These are phyloP conservation scores for Poeciliopsis turneri DNA, from an alignment of 2,797 vertebrate genomes.

Conservation along the genomic window DNA sequence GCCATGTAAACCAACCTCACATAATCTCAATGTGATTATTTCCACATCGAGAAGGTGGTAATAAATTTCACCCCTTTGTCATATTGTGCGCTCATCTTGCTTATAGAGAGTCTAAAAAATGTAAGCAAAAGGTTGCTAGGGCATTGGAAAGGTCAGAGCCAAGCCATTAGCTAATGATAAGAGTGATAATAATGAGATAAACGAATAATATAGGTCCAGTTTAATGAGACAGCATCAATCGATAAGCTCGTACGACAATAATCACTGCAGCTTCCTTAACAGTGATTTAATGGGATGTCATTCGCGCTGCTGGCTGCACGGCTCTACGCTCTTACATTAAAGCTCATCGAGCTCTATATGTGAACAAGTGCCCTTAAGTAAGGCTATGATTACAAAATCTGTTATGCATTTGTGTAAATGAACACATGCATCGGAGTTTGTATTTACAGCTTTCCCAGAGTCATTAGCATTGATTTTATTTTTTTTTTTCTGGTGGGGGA, in stretches of 20 bases:
- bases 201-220: conserved; percentile 64
- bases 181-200: conserved; percentile 64
- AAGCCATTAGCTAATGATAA: conserved; percentile 35
- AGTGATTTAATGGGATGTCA: conserved; percentile 67
- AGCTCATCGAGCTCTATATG: conserved; percentile 25
- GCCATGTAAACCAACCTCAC: background rate
- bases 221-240: conserved; percentile 73
- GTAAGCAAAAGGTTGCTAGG: conserved; percentile 25
- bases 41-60: conserved; percentile 4
- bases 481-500: background rate
- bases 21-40: no score
- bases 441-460: conserved; percentile 48
- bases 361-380: conserved; percentile 4
- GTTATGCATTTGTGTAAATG: conserved; percentile 29
- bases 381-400: conserved; percentile 50
- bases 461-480: conserved; percentile 70
- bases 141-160: conserved; percentile 53
- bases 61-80: conserved; percentile 11
- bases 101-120: background rate
- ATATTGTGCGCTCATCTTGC: background rate
- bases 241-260: conserved; percentile 62
- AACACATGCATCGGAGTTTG: conserved; percentile 29
- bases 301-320: conserved; percentile 33
- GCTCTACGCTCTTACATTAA: conserved; percentile 3
- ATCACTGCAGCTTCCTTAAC: conserved; percentile 73